These are phyloP conservation scores for Orcinus orca DNA, from an alignment of 2,113 vertebrate genomes.

Conservation along the genomic window DNA sequence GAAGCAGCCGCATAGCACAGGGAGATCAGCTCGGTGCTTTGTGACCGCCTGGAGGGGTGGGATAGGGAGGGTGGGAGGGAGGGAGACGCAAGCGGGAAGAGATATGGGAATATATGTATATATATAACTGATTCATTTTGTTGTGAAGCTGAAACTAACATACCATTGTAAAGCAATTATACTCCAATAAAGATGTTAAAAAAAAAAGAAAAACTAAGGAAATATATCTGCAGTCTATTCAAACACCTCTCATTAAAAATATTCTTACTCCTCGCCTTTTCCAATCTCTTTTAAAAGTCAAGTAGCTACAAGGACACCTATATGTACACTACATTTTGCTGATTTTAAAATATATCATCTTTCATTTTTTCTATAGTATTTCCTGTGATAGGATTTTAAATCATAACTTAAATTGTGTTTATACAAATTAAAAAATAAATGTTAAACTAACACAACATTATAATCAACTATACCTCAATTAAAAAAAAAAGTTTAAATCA, in stretches of 20 bases:
- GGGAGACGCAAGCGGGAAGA: no score
- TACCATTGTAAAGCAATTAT: no score
- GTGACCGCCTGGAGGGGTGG: no score
- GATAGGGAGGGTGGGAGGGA: no score
- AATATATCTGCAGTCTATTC: background rate
- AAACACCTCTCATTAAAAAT: background rate
- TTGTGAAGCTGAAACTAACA: no score
- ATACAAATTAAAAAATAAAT: background rate
- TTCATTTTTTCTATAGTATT: background rate
- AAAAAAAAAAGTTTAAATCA: background rate
- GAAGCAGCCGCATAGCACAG: no score
- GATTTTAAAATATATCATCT: background rate
- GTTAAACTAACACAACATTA: background rate
- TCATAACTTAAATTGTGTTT: background rate
- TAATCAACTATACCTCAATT: background rate
- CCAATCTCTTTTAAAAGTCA: background rate
- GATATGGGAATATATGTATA: no score
- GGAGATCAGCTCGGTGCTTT: no score
- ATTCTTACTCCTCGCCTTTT: background rate
- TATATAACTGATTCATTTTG: no score
- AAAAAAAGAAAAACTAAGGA: conserved; percentile 19
- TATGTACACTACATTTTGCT: background rate
- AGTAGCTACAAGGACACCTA: background rate
- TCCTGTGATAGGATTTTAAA: background rate
- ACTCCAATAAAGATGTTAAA: no score